Evolutionary conservation across 2,113 vertebrate species (phyloP), one percentile per base, ranked within the genome.

Genomic region (Euleptes europaea): DNA sequence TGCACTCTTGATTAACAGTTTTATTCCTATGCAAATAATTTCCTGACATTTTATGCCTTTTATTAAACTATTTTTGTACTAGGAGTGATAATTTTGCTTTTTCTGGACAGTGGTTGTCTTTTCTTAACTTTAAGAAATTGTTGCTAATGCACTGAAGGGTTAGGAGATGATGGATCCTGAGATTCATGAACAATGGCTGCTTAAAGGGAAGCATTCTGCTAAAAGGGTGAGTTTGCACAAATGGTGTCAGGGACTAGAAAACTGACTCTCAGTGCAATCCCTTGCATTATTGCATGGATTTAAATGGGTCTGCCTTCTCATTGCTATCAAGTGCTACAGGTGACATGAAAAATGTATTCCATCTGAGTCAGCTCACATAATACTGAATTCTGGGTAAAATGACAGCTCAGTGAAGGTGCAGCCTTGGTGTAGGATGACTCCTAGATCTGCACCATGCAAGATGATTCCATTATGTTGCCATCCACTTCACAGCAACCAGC

Each of bases 21-120:
- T 96, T 97, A 96, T 94, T 95, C 96, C 94, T 95, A 95, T 86
- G 95, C 95, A 94, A 91, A 96, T 97, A 97, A 97, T 97, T 96
- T 97, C 96, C 97, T 96, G 95, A 97, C 94, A 95, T 93, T 79
- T 95, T 96, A 92, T 96, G 95, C 96, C 96, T 96, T 97, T 97
- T 97, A 96, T 95, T 95, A 96, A 96, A 97, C 89, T 94, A 94
- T 92, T 94, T 96, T 95, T 96, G 88, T 94, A 93, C 94, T 94
- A 94, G 91, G 93, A 95, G 85, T 88, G 88, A 94, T 95, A 96
- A 94, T 92, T 89, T 92, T 89, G 85, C 92, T 91, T 95, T 95
- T 91, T 94, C 60, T 57, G 13, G 94, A 95, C 84, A 89, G 0
- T 91, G 88, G 94, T 91, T 89, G 49, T 86, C 42, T 31, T 84